A percentile compares a stretch with the other conserved stretches of the same genome.
Evolutionary conservation across 1,140 invertebrate genomes (phyloP).

Genomic region (Scaptomyza hsui): DNA sequence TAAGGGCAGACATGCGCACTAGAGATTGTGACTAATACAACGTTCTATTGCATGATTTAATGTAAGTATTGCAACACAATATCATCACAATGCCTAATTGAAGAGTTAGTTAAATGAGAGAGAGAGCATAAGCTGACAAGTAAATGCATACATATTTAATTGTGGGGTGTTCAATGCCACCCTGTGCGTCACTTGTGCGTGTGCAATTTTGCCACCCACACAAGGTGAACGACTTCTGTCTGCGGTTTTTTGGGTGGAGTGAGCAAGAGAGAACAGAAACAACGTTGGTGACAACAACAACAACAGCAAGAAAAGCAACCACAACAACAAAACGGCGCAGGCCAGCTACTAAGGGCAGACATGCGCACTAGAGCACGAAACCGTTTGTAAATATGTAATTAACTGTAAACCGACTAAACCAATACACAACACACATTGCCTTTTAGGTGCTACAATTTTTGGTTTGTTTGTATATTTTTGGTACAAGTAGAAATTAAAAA

Average conservation of each 20-base stretch:
- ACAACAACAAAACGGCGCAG: slow-evolving; percentile 9
- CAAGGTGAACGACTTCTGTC: slow-evolving; percentile 5
- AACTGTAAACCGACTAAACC: slow-evolving; percentile 12
- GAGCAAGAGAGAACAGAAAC: slow-evolving; percentile 10
- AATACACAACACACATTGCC: background rate
- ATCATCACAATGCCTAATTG: background rate
- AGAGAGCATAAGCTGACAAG: too few relatives aligned
- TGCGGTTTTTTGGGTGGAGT: slow-evolving; percentile 31
- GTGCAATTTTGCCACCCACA: slow-evolving; percentile 2
- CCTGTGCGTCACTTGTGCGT: background rate
- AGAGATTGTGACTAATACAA: slow-evolving; percentile 40
- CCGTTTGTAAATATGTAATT: slow-evolving; percentile 15
- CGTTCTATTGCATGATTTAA: slow-evolving; percentile 33
- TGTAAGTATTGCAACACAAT: background rate
- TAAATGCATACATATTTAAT: too few relatives aligned
- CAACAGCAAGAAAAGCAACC: slow-evolving; percentile 9
- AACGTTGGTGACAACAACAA: slow-evolving; percentile 8
- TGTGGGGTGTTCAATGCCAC: background rate
- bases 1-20: slow-evolving; percentile 65
- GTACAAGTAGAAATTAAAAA: background rate
- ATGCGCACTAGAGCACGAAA: slow-evolving; percentile 37
- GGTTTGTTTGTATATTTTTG: background rate
- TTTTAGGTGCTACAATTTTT: slow-evolving; percentile 10
- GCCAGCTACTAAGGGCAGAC: slow-evolving; percentile 53
- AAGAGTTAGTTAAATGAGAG: background rate